Base-by-base conservation (phyloP, 2,113 vertebrate genomes). In the Albula glossodonta region DNA sequence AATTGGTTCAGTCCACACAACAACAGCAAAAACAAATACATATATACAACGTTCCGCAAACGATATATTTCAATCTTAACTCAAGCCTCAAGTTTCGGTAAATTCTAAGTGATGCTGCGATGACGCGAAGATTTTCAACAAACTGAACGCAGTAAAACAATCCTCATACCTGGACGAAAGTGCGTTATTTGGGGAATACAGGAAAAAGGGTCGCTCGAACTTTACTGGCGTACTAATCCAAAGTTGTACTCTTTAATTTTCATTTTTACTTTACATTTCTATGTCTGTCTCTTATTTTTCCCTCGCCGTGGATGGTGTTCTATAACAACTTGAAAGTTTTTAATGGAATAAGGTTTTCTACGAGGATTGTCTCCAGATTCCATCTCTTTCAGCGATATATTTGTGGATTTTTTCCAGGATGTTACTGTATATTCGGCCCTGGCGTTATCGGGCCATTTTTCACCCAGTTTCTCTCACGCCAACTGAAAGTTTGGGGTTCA, bases 351-450 rank as follows among this genome's bases (percentile, higher is more conserved):
- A 93, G 89, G 90, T 87, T 87, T 88, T 88, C 85, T 87, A 90
- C 77, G 85, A 88, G 92, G 93, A 94, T 90, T 92, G 87, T 88
- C 83, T 85, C 87, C 82, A 92, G 90, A 94, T 83, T 91, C 19
- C 86, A 81, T 86, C 86, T 89, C 85, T 90, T 90, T 88, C 91
- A 92, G 86, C 87, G 91, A 93, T 90, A 89, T 92, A 74, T 91
- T 91, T 93, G 93, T 91, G 90, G 94, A 94, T 90, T 89, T 84
- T 87, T 84, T 94, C 86, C 94, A 96, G 92, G 93, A 96, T 96
- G 96, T 92, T 95, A 93, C 93, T 93, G 90, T 93, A 90, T 87
- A 94, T 93, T 88, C 90, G 96, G 94, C 94, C 95, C 95, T 92
- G 92, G 93, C 90, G 91, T 91, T 90, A 91, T 93, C 94, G 95